Percentiles rank a stretch among this genome's conserved stretches.
These are phyloP conservation scores for Glyphotaelius pellucidus DNA, from an alignment of 2,888 invertebrate species.

Conservation along the genomic window DNA sequence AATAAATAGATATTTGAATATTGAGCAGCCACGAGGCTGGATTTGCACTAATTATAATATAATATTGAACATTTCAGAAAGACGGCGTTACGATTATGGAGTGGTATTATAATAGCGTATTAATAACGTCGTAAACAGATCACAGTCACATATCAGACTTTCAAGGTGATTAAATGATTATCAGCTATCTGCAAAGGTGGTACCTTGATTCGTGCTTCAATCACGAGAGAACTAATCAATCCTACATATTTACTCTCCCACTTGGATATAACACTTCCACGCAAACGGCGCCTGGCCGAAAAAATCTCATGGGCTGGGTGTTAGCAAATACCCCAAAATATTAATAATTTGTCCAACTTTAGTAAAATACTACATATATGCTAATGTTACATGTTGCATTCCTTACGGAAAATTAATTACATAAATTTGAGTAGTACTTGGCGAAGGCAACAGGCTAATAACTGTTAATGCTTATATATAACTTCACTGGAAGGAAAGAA, in stretches of 20 bases:
- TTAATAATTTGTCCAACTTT: too few relatives aligned
- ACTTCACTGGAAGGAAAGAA: too few relatives aligned
- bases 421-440: too few relatives aligned
- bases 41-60: neutral
- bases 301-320: too few relatives aligned
- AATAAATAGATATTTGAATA: slow-evolving; percentile 54
- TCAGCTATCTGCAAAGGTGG: neutral
- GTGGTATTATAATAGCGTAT: neutral
- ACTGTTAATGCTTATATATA: too few relatives aligned
- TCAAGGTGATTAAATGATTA: neutral
- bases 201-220: neutral
- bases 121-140: neutral
- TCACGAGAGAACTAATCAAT: neutral
- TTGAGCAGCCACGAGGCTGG: neutral
- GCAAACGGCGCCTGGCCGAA: too few relatives aligned
- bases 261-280: too few relatives aligned
- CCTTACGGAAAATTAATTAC: too few relatives aligned
- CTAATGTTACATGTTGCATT: too few relatives aligned
- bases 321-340: too few relatives aligned
- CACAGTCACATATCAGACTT: neutral
- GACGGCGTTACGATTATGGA: neutral
- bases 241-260: neutral
- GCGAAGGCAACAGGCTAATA: too few relatives aligned
- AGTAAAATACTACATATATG: too few relatives aligned
- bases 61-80: neutral